These are phyloP conservation scores for Dascillus cervinus DNA, from an alignment of 2,888 invertebrate genomes.

Conservation along the genomic window DNA sequence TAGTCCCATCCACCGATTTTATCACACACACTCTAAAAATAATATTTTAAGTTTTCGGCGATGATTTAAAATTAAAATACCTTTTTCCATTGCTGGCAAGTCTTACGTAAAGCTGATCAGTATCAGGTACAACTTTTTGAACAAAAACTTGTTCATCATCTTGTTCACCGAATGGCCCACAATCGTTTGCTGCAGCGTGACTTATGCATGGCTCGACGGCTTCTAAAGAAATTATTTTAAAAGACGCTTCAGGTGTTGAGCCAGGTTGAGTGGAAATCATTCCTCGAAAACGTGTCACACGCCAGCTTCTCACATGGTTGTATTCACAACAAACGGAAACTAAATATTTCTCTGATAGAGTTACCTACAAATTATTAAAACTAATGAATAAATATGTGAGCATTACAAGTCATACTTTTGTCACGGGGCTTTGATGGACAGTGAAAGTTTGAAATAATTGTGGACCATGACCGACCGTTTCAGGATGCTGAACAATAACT, in stretches of 20 bases:
- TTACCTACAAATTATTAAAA: constrained; percentile 53
- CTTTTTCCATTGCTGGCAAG: constrained; percentile 92
- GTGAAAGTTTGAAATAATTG: constrained; percentile 98
- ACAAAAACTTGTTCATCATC: constrained; percentile 98
- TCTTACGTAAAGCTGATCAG: constrained; percentile 89
- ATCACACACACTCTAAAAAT: constrained; percentile 79
- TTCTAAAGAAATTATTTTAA: constrained; percentile 84
- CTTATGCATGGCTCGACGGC: constrained; percentile 58
- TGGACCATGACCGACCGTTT: constrained; percentile 97
- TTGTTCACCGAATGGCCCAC: constrained; percentile 94
- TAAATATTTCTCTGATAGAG: constrained; percentile 89
- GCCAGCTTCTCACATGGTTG: constrained; percentile 97
- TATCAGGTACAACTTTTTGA: constrained; percentile 95
- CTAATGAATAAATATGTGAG: too few relatives aligned
- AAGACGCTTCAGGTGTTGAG: constrained; percentile 93
- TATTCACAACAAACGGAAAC: constrained; percentile 96
- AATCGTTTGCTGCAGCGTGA: constrained; percentile 57
- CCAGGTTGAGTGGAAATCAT: constrained; percentile 99
- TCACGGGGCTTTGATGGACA: constrained; percentile 92
- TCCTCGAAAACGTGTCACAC: constrained; percentile 91
- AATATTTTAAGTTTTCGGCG: too few relatives aligned
- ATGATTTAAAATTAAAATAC: constrained; percentile 36
- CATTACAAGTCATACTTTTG: constrained; percentile 56
- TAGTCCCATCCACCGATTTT: constrained; percentile 87
- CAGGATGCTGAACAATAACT: constrained; percentile 97